Evolutionary conservation across 2,888 invertebrate genomes (phyloP).

Genomic region (Andrena minutula): DNA sequence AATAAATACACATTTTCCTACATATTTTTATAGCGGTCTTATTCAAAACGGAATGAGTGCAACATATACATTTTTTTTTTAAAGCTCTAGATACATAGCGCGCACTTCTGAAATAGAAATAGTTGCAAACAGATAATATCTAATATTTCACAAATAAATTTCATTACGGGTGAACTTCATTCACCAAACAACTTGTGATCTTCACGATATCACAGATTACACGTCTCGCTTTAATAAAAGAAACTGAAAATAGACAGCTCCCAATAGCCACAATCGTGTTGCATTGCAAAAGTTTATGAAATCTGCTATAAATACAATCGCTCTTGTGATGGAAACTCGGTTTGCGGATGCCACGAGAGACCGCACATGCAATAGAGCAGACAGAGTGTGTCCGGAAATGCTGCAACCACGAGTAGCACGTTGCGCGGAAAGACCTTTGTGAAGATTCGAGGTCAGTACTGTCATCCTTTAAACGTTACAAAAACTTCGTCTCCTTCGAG

Average conservation of each 20-base stretch:
- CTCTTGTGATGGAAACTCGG: neutral
- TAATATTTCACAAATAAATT: no score
- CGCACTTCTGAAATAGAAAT: no score
- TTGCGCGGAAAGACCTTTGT: slow-evolving; percentile 17
- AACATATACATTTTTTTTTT: no score
- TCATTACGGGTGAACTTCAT: no score
- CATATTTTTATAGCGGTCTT: no score
- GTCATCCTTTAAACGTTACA: slow-evolving; percentile 19
- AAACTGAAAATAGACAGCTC: neutral
- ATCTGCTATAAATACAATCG: neutral
- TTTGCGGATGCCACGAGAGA: neutral
- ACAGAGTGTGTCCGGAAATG: slow-evolving; percentile 26
- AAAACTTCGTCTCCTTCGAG: neutral
- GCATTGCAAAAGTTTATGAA: neutral
- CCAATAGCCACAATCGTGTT: neutral
- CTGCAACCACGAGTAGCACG: slow-evolving; percentile 20
- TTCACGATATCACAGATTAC: neutral
- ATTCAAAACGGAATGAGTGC: no score
- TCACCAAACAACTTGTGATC: no score
- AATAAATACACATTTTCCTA: no score
- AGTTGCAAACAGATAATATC: no score
- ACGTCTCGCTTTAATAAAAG: neutral
- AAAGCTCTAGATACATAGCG: no score
- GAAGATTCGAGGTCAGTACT: slow-evolving; percentile 29
- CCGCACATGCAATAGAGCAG: neutral